Evolutionary conservation across 2,888 invertebrate species (phyloP).

Genomic region (Silvanus unidentatus): DNA sequence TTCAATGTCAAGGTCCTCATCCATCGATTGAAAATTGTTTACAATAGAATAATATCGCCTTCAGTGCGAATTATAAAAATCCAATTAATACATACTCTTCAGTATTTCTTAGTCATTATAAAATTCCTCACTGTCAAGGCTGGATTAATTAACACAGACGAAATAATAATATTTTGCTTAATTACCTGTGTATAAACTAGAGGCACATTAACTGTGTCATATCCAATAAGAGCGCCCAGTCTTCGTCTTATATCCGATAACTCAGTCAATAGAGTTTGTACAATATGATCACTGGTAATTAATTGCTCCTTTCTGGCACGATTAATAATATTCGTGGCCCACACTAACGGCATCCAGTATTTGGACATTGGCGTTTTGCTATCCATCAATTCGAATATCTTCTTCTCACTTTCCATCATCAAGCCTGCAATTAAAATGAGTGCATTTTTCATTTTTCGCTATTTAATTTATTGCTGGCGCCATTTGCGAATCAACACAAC

Average conservation of each 20-base stretch:
- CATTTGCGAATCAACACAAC: not conserved
- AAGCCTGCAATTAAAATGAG: constrained; percentile 54
- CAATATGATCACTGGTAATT: constrained; percentile 85
- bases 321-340: constrained; percentile 90
- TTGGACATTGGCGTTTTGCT: constrained; percentile 84
- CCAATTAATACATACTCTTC: too few species aligned
- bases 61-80: too few species aligned
- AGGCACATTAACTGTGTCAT: constrained; percentile 88
- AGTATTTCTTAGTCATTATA: too few species aligned
- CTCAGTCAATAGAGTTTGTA: constrained; percentile 83
- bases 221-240: constrained; percentile 79
- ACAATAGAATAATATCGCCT: too few species aligned
- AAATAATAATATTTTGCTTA: not conserved
- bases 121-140: too few species aligned
- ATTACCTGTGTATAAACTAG: constrained; percentile 86
- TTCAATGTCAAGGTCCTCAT: too few species aligned
- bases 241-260: constrained; percentile 81
- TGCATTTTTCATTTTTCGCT: too few species aligned
- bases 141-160: not conserved
- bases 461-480: not conserved
- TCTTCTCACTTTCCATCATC: constrained; percentile 86
- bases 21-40: too few species aligned
- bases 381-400: constrained; percentile 86
- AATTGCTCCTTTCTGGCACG: constrained; percentile 78
- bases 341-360: constrained; percentile 91